A percentile compares a stretch with the other conserved stretches of the same genome.
phyloP scores from a whole-genome alignment of 2,888 invertebrate species.

The Spodoptera exigua region DNA sequence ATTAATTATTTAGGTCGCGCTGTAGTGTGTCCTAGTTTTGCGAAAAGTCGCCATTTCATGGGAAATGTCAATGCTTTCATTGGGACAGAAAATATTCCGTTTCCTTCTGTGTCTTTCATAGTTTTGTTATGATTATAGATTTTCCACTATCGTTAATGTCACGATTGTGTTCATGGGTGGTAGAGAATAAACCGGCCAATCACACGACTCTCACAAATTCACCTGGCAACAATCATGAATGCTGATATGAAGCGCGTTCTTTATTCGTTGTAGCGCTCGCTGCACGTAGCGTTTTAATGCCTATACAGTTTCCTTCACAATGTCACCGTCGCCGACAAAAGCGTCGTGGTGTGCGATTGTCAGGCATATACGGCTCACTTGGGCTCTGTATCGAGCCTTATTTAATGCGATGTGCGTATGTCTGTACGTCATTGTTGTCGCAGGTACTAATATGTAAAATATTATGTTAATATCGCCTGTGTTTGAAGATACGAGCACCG shows the following conservation, averaged over 20 bases:
- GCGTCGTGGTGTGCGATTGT: constrained; percentile 57
- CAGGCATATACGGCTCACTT: constrained; percentile 54
- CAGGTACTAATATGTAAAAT: constrained; percentile 51
- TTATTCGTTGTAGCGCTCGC: constrained; percentile 15
- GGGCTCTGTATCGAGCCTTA: constrained; percentile 43
- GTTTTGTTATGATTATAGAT: constrained; percentile 17
- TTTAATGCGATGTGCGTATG: constrained; percentile 50
- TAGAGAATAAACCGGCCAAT: constrained; percentile 3
- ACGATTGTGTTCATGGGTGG: constrained; percentile 6
- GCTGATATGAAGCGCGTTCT: constrained; percentile 9
- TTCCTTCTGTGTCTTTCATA: constrained; percentile 17
- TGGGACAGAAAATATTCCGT: constrained; percentile 22
- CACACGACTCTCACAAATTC: constrained; percentile 11
- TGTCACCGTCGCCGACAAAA: constrained; percentile 51
- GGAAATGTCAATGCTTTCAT: constrained; percentile 49
- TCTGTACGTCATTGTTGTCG: constrained; percentile 59
- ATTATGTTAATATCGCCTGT: constrained; percentile 50
- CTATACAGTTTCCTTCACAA: constrained; percentile 39
- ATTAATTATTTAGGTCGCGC: constrained; percentile 58
- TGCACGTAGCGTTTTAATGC: constrained; percentile 33
- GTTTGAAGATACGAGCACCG: constrained; percentile 27
- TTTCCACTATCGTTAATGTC: constrained; percentile 1
- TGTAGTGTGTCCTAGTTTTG: constrained; percentile 44
- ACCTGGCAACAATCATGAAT: constrained; percentile 17
- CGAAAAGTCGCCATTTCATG: constrained; percentile 38